These are phyloP conservation scores for Scyliorhinus canicula DNA, from an alignment of 2,797 vertebrate species.

Conservation along the genomic window DNA sequence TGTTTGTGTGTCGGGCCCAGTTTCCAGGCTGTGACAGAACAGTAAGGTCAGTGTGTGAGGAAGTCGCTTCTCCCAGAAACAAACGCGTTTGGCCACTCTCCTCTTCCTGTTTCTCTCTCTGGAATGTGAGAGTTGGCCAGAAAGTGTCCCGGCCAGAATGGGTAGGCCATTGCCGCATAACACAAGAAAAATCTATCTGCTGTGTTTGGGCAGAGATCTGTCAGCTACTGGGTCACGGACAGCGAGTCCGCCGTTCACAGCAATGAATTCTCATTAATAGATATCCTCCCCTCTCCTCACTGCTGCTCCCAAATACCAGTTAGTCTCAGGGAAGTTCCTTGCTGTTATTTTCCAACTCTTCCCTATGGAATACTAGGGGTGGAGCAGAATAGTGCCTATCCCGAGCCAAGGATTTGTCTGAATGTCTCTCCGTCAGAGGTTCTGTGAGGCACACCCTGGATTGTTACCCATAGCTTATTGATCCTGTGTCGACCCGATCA, in stretches of 20 bases:
- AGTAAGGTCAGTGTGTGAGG: conserved; percentile 15
- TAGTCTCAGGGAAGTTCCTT: neutral
- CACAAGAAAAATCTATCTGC: neutral
- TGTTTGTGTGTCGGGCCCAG: neutral
- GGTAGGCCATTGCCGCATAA: neutral
- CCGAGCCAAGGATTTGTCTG: neutral
- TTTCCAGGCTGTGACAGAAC: neutral
- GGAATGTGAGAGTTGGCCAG: neutral
- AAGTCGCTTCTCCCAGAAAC: neutral
- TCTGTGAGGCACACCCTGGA: neutral
- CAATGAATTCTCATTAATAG: neutral
- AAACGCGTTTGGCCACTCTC: neutral
- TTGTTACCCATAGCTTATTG: neutral
- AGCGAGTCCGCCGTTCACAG: neutral
- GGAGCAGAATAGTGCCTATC: neutral
- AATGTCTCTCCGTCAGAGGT: neutral
- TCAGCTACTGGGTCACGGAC: neutral
- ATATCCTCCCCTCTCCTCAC: neutral
- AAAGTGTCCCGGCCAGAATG: neutral
- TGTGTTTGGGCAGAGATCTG: neutral
- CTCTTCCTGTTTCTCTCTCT: neutral
- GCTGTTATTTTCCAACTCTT: neutral
- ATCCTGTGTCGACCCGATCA: neutral
- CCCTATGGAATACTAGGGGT: neutral
- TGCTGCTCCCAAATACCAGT: neutral